Conservation (phyloP, 2,113 vertebrate genomes). For the Synodontis membranacea region DNA sequence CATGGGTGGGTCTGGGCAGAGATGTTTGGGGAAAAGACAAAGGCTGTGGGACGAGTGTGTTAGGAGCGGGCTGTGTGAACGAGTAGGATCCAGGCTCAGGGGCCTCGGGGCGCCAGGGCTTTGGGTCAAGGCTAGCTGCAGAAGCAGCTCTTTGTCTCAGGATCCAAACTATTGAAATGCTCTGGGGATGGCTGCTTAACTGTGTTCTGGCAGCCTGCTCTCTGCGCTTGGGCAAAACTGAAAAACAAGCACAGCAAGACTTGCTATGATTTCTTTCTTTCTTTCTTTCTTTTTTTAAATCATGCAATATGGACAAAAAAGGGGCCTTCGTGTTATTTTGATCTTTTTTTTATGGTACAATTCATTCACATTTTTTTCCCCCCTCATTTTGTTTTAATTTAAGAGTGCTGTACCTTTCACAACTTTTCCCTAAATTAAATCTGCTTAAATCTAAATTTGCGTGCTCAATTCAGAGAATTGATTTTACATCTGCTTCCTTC, state of each 20-base stretch:
- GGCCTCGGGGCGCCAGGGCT: slow-evolving; percentile 41
- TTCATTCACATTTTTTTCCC: neutral
- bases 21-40: slow-evolving; percentile 45
- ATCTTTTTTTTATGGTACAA: neutral
- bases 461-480: neutral
- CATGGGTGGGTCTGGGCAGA: neutral
- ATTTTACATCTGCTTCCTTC: slow-evolving; percentile 30
- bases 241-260: slow-evolving; percentile 4
- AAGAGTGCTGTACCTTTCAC: neutral
- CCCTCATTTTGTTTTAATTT: neutral
- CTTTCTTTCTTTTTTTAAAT: neutral
- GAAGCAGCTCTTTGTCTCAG: slow-evolving; percentile 39
- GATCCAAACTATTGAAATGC: slow-evolving; percentile 27
- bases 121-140: slow-evolving; percentile 44
- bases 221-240: slow-evolving; percentile 24
- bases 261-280: neutral
- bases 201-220: slow-evolving; percentile 29
- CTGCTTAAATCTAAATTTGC: neutral
- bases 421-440: too few relatives aligned
- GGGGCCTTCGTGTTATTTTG: neutral
- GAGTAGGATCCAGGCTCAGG: slow-evolving; percentile 36
- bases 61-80: slow-evolving; percentile 28
- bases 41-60: slow-evolving; percentile 22
- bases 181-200: slow-evolving; percentile 42
- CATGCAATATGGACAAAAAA: neutral